These are phyloP conservation scores for Laothoe populi DNA, from an alignment of 2,888 invertebrate species.

Conservation along the genomic window DNA sequence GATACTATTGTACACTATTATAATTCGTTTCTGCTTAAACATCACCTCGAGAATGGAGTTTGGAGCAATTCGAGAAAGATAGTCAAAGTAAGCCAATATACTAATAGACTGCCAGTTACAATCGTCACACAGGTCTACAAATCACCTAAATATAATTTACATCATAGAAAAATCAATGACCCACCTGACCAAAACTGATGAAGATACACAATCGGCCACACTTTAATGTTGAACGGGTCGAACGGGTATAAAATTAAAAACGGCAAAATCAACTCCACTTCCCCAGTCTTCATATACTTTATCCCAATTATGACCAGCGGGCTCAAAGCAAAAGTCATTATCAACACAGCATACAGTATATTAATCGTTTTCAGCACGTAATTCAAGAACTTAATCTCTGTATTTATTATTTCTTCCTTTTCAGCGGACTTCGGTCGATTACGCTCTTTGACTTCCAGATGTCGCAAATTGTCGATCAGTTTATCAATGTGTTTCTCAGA, in stretches of 20 bases:
- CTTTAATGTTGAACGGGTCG: conserved; percentile 51
- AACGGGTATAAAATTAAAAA: conserved; percentile 64
- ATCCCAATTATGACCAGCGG: conserved; percentile 50
- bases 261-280: conserved; percentile 54
- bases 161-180: conserved; percentile 31
- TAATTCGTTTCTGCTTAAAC: too few species aligned
- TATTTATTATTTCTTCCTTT: conserved; percentile 44
- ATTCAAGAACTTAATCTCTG: conserved; percentile 50
- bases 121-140: too few species aligned
- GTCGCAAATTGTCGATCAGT: conserved; percentile 44
- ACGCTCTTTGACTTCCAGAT: conserved; percentile 46
- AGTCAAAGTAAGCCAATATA: too few species aligned
- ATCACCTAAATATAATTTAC: too few species aligned
- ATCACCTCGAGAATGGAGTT: too few species aligned
- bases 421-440: conserved; percentile 31
- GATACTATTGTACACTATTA: too few species aligned
- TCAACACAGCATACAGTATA: conserved; percentile 45
- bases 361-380: conserved; percentile 50
- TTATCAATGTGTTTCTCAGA: conserved; percentile 43
- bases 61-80: too few species aligned
- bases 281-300: conserved; percentile 51
- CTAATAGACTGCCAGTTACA: too few species aligned
- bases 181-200: conserved; percentile 64
- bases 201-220: conserved; percentile 62
- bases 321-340: conserved; percentile 48